These are phyloP conservation scores for Patagioenas fasciata DNA, from an alignment of 2,113 vertebrate species.

Conservation along the genomic window DNA sequence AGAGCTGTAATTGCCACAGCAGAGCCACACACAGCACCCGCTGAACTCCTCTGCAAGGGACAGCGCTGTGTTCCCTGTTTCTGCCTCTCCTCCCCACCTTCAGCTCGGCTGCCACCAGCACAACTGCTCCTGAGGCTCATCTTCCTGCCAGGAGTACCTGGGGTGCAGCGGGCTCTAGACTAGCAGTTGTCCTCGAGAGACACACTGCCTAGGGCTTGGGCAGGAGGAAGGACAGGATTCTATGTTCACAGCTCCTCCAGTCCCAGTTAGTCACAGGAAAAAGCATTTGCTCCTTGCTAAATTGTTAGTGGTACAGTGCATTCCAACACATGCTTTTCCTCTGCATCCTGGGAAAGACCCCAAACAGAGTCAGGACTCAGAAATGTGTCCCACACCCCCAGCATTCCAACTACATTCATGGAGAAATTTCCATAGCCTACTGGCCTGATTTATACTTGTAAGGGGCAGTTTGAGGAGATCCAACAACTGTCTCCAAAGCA, in stretches of 20 bases:
- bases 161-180: neutral
- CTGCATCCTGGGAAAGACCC: neutral
- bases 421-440: neutral
- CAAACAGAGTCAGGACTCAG: neutral
- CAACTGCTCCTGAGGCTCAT: neutral
- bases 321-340: neutral
- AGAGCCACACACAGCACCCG: accelerated
- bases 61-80: neutral
- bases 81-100: neutral
- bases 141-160: neutral
- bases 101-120: neutral
- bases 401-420: neutral
- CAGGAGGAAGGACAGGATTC: neutral
- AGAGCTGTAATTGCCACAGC: neutral
- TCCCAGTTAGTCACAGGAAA: neutral
- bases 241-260: neutral
- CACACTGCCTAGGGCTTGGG: neutral
- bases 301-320: neutral
- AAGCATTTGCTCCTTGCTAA: neutral
- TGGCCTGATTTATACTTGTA: neutral
- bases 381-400: neutral
- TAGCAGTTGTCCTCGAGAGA: neutral
- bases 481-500: neutral
- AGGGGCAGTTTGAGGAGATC: neutral
- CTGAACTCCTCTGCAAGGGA: neutral